These are phyloP conservation scores for Apotomis turbidana DNA, from an alignment of 2,888 invertebrate species.

Conservation along the genomic window DNA sequence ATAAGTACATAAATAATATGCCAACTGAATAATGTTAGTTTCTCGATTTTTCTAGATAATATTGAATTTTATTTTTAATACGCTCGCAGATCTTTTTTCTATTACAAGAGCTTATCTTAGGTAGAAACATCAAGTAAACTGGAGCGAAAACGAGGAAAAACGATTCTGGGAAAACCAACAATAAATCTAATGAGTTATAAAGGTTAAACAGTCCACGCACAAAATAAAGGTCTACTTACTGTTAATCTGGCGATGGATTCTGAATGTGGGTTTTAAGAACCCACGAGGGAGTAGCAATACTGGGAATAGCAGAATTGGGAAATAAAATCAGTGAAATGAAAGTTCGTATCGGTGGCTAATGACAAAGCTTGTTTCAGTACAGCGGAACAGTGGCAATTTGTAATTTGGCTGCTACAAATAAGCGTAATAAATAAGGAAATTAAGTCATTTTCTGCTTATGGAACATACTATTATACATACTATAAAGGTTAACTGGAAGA, in stretches of 20 bases:
- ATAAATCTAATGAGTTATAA: background rate
- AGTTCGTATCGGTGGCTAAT: background rate
- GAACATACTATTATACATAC: no score
- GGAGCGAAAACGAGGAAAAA: background rate
- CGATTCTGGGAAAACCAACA: background rate
- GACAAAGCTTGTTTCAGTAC: no score
- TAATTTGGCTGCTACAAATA: no score
- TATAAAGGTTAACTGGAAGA: no score
- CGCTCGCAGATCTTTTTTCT: background rate
- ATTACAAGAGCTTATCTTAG: background rate
- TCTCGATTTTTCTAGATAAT: background rate
- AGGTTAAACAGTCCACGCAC: background rate
- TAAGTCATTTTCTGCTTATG: no score
- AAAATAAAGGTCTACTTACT: background rate
- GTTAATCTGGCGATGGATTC: constrained; percentile 2
- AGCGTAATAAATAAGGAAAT: no score
- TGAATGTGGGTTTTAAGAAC: background rate
- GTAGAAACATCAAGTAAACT: background rate
- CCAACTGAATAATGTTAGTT: no score
- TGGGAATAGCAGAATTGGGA: background rate
- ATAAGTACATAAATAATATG: no score
- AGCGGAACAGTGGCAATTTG: no score
- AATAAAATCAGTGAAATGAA: constrained; percentile 1
- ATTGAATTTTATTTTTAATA: background rate
- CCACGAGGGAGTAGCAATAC: background rate